phyloP scores from a whole-genome alignment of 2,113 vertebrate genomes.

The Menidia beryllina region DNA sequence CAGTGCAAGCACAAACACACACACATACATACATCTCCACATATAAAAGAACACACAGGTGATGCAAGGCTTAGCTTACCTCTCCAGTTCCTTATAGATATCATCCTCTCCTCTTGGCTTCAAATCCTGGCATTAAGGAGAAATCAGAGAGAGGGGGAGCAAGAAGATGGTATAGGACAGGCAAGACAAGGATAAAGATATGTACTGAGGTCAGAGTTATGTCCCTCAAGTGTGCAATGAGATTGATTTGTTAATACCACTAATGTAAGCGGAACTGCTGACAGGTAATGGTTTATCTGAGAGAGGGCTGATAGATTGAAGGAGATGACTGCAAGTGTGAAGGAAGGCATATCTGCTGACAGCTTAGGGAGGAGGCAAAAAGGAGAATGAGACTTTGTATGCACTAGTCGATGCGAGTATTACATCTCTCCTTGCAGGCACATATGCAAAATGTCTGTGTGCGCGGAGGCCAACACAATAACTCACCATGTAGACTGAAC shows the following conservation, averaged over 20 bases:
- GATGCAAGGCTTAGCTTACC: slow-evolving; percentile 70
- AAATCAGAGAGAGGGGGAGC: slow-evolving; percentile 29
- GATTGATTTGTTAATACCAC: slow-evolving; percentile 77
- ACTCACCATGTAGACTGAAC: slow-evolving; percentile 85
- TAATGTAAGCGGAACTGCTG: slow-evolving; percentile 70
- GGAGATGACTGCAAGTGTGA: slow-evolving; percentile 37
- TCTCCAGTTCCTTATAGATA: slow-evolving; percentile 83
- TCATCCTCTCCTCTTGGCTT: slow-evolving; percentile 79
- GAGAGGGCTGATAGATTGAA: slow-evolving; percentile 49
- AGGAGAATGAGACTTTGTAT: slow-evolving; percentile 31
- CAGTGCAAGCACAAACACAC: slow-evolving; percentile 51
- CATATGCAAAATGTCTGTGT: slow-evolving; percentile 13
- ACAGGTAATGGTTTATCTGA: slow-evolving; percentile 55
- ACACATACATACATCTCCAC: slow-evolving; percentile 16
- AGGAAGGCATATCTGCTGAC: slow-evolving; percentile 61
- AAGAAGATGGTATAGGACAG: slow-evolving; percentile 23
- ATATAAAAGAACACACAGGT: slow-evolving; percentile 40
- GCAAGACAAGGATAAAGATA: slow-evolving; percentile 48
- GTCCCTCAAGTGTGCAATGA: slow-evolving; percentile 58
- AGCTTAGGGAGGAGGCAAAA: slow-evolving; percentile 43
- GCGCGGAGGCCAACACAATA: slow-evolving; percentile 42
- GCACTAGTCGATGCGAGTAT: slow-evolving; percentile 28
- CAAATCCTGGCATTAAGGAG: slow-evolving; percentile 77
- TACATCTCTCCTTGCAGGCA: slow-evolving; percentile 33
- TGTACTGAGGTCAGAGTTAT: slow-evolving; percentile 60